These are phyloP conservation scores for Cariama cristata DNA, from an alignment of 2,113 vertebrate species.

Conservation along the genomic window DNA sequence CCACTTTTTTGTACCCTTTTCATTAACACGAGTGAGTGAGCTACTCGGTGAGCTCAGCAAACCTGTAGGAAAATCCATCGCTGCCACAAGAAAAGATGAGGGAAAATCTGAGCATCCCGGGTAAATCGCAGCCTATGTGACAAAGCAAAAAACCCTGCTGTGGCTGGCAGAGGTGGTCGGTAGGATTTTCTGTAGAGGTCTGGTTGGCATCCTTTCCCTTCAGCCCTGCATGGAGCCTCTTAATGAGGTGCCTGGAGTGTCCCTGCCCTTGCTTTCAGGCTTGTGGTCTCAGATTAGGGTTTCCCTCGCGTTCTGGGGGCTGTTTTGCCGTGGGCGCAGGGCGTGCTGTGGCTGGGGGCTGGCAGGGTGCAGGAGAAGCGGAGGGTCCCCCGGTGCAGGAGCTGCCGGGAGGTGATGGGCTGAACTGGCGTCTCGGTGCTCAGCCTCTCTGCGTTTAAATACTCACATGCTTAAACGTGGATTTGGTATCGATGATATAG, in stretches of 20 bases:
- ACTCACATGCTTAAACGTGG: fast-evolving
- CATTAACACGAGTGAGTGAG: fast-evolving
- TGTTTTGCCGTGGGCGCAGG: not conserved
- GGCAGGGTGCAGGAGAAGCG: not conserved
- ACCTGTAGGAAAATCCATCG: not conserved
- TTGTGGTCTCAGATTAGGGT: not conserved
- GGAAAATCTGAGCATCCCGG: not conserved
- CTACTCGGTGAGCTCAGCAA: not conserved
- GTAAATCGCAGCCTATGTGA: fast-evolving
- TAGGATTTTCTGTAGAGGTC: not conserved
- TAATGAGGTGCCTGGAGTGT: not conserved
- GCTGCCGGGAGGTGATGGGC: not conserved
- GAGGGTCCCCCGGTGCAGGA: fast-evolving
- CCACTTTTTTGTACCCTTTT: not conserved
- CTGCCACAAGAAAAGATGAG: not conserved
- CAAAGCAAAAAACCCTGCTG: not conserved
- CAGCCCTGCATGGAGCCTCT: not conserved
- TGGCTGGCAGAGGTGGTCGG: not conserved
- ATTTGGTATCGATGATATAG: not conserved
- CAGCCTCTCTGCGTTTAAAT: not conserved
- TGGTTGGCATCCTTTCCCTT: not conserved
- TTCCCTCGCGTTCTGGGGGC: not conserved
- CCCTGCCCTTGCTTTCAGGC: not conserved
- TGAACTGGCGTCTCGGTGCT: not conserved
- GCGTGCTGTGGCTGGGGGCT: not conserved